Evolutionary conservation across 2,113 vertebrate species (phyloP).

Genomic region (Rhombomys opimus): DNA sequence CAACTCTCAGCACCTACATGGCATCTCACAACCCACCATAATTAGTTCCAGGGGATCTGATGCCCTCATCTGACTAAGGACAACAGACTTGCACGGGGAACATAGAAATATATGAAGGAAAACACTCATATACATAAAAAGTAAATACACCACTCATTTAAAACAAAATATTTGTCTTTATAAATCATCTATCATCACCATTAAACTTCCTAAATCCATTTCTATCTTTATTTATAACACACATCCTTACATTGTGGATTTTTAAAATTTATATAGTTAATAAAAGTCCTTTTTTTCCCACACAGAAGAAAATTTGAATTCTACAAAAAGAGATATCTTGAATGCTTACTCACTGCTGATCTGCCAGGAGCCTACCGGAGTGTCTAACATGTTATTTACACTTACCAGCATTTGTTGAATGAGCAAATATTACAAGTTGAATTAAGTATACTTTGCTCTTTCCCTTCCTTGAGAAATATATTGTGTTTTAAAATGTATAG

Average conservation of each 20-base stretch:
- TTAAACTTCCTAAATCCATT: neutral
- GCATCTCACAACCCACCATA: neutral
- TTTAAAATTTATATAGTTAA: neutral
- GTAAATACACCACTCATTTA: too few relatives aligned
- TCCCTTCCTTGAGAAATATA: neutral
- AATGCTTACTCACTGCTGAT: neutral
- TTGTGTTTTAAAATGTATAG: neutral
- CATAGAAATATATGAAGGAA: neutral
- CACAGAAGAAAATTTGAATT: neutral
- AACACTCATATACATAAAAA: too few relatives aligned
- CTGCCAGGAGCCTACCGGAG: neutral
- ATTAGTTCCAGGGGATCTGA: neutral
- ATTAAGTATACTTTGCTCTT: neutral
- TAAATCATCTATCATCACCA: neutral
- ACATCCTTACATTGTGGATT: too few relatives aligned
- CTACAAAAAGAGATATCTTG: neutral
- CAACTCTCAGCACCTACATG: neutral
- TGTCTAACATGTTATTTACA: neutral
- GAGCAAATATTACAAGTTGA: constrained; percentile 20
- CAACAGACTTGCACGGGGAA: neutral
- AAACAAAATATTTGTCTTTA: neutral
- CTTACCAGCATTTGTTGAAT: constrained; percentile 3
- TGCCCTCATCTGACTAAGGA: neutral
- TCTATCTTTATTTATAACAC: neutral
- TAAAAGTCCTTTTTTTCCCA: neutral